These are phyloP conservation scores for Stomatorhinus ivindoensis DNA, from an alignment of 2,113 vertebrate genomes.

Conservation along the genomic window DNA sequence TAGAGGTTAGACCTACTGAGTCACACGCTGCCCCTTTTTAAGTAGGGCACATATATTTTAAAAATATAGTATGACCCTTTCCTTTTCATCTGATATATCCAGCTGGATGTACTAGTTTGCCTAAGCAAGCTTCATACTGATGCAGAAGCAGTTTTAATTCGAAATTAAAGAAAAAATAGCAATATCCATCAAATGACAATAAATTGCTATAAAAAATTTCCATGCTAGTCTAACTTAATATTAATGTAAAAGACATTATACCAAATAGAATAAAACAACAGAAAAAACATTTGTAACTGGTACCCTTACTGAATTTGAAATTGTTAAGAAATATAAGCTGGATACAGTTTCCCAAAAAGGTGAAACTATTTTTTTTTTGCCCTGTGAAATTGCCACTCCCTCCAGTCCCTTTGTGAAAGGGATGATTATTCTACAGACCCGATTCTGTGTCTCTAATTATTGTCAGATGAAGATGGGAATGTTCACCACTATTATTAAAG, in stretches of 20 bases:
- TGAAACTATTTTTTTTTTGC: conserved; percentile 18
- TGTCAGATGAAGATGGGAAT: conserved; percentile 32
- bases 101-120: not conserved
- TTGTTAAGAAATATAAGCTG: not conserved
- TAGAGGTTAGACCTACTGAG: no score
- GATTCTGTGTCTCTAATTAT: conserved; percentile 44
- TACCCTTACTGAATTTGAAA: not conserved
- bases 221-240: not conserved
- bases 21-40: not conserved
- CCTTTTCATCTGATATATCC: not conserved
- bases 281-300: not conserved
- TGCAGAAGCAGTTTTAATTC: not conserved
- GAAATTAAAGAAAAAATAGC: not conserved
- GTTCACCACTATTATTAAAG: conserved; percentile 41
- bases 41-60: not conserved
- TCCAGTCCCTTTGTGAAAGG: conserved; percentile 34
- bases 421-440: conserved; percentile 43
- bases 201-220: not conserved
- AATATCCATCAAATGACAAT: not conserved
- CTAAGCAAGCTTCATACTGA: not conserved
- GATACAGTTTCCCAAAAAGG: not conserved
- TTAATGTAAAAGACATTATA: not conserved
- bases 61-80: not conserved
- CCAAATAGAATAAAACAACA: not conserved
- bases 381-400: conserved; percentile 16